phyloP scores from a whole-genome alignment of 2,113 vertebrate genomes.

The Chinchilla lanigera region DNA sequence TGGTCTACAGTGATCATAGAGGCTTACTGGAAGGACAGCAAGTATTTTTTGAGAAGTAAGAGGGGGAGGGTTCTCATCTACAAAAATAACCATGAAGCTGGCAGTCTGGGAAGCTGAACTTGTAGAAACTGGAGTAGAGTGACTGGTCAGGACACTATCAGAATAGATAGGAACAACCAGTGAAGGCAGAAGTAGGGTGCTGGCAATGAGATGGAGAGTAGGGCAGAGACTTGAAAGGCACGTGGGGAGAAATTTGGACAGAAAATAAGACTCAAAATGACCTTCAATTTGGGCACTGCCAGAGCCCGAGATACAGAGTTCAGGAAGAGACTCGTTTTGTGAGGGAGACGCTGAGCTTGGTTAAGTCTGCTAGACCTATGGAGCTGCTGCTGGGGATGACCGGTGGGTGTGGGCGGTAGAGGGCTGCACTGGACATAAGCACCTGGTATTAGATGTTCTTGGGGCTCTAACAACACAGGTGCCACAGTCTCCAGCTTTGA shows the following conservation, averaged over 20 bases:
- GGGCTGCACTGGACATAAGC: neutral
- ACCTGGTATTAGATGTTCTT: neutral
- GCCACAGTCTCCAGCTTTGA: neutral
- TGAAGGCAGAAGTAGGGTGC: neutral
- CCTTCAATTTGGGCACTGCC: neutral
- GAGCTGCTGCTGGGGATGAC: neutral
- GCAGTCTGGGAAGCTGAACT: neutral
- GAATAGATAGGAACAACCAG: neutral
- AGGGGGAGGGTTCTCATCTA: neutral
- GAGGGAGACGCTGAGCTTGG: neutral
- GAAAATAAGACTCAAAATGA: neutral
- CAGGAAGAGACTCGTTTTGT: neutral
- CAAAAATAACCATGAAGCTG: neutral
- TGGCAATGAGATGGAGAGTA: neutral
- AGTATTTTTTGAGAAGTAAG: neutral
- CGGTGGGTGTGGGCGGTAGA: fast-evolving
- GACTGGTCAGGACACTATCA: no score
- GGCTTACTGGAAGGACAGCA: fast-evolving
- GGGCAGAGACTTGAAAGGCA: neutral
- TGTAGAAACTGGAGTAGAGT: neutral
- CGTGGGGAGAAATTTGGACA: neutral
- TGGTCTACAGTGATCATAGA: neutral
- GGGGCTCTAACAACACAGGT: neutral
- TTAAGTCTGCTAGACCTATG: no score
- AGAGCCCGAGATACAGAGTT: neutral